Conservation (phyloP, 2,888 invertebrate species). For the Leptinotarsa rubiginosa region DNA sequence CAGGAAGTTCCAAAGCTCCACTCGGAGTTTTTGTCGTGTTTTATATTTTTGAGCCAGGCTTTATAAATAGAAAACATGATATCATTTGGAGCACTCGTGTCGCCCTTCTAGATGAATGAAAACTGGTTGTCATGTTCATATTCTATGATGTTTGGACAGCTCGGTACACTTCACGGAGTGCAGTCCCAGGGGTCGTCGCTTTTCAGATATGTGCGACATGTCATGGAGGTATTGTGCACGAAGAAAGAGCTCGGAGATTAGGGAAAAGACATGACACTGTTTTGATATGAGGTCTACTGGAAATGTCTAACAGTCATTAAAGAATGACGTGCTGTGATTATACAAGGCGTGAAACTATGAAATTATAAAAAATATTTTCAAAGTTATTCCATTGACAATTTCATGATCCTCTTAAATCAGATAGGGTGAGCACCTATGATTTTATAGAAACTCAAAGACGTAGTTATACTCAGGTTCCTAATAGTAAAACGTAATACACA, state of each 20-base stretch:
- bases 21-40: constrained; percentile 25
- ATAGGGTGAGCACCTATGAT: too few species aligned
- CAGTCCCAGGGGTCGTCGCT: not conserved
- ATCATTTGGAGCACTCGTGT: constrained; percentile 1
- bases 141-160: not conserved
- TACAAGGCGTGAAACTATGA: too few species aligned
- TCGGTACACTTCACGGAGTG: not conserved
- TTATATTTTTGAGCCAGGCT: constrained; percentile 10
- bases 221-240: not conserved
- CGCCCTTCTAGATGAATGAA: not conserved
- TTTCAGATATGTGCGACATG: not conserved
- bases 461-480: too few species aligned
- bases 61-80: constrained; percentile 5
- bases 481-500: too few species aligned
- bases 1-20: constrained; percentile 22
- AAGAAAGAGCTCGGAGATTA: not conserved
- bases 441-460: too few species aligned
- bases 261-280: not conserved
- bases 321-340: too few species aligned
- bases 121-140: not conserved
- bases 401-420: too few species aligned
- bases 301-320: too few species aligned
- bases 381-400: too few species aligned
- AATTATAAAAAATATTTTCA: too few species aligned
- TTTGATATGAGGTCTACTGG: too few species aligned